Base-by-base conservation (phyloP, 2,113 vertebrate species). In the Gobio gobio region DNA sequence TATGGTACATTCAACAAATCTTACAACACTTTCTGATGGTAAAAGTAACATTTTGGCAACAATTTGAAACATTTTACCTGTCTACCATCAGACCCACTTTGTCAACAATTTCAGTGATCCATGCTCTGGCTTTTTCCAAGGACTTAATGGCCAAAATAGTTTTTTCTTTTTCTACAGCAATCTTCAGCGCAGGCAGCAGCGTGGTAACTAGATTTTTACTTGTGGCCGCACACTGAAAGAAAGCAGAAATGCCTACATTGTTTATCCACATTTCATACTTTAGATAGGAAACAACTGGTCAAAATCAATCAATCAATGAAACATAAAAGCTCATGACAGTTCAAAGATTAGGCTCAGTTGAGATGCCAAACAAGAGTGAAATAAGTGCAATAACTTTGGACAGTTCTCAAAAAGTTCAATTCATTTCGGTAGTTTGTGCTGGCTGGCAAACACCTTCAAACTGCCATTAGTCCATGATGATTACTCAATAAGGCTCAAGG, bases 151-250 rank as follows among this genome's bases (percentile, higher is more conserved):
- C 83, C 66, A 84, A 7, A 7, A 20, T 2, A 10, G n/a, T n/a
- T 13, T 84, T 49, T 7, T 76, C 26, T 26, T 74, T 81, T 43
- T 78, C 22, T 24, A 84, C 43, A 14, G 74, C 74, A 33, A 20
- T 0, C 29, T n/a, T 78, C 73, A 84, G 83, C 26, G n/a, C 33
- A 0, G 83, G 74, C 14, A 84, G 45, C 26, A 84, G 59, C 3
- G 73, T 36, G 54, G 45, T 51, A 56, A 84, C 43, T 16, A 84
- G 45, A 43, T 77, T 64, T 16, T 66, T 43, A 77, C 83, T 84
- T 58, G 83, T 84, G n/a, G 59, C 24, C 10, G 16, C 79, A 68
- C 79, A 82, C 79, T 82, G 5, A 66, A 66, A 66, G 5, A n/a
- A 26, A 76, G 29, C 49, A 82, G 10, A 66, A 70, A 36, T 2